Evolutionary conservation across 2,113 vertebrate species (phyloP).

Genomic region (Leptodactylus fuscus): DNA sequence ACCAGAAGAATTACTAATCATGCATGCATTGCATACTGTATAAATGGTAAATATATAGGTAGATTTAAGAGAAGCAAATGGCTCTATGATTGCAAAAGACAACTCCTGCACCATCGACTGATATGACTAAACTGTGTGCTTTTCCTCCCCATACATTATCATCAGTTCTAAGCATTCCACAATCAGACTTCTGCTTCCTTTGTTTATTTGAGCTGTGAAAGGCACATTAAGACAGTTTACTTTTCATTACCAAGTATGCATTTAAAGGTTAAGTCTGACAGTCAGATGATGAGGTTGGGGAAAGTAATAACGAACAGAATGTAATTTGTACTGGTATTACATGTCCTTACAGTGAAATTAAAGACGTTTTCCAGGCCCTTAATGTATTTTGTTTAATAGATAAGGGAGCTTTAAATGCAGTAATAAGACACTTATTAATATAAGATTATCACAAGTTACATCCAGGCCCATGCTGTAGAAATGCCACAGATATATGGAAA

Average conservation of each 20-base stretch:
- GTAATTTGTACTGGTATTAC: constrained; percentile 1
- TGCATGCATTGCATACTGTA: not conserved
- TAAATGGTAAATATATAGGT: not conserved
- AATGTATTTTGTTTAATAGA: not conserved
- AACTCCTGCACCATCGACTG: constrained; percentile 16
- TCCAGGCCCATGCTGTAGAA: too few relatives aligned
- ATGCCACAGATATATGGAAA: too few relatives aligned
- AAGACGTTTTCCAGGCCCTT: not conserved
- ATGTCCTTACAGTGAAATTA: not conserved
- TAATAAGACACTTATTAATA: too few relatives aligned
- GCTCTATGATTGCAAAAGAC: not conserved
- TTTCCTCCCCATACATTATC: constrained; percentile 32
- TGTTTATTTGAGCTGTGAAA: constrained; percentile 53
- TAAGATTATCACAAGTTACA: too few relatives aligned
- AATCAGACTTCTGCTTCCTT: constrained; percentile 49
- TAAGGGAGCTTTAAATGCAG: not conserved
- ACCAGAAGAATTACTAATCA: not conserved
- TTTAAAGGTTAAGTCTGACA: constrained; percentile 47
- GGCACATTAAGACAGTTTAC: constrained; percentile 51
- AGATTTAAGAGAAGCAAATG: not conserved
- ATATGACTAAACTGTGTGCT: constrained; percentile 34
- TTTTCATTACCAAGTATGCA: constrained; percentile 51
- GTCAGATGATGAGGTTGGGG: constrained; percentile 24
- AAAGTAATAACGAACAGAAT: constrained; percentile 31
- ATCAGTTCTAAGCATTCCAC: constrained; percentile 46